Conservation (phyloP, 2,888 invertebrate genomes). For the Crocallis elinguaria region DNA sequence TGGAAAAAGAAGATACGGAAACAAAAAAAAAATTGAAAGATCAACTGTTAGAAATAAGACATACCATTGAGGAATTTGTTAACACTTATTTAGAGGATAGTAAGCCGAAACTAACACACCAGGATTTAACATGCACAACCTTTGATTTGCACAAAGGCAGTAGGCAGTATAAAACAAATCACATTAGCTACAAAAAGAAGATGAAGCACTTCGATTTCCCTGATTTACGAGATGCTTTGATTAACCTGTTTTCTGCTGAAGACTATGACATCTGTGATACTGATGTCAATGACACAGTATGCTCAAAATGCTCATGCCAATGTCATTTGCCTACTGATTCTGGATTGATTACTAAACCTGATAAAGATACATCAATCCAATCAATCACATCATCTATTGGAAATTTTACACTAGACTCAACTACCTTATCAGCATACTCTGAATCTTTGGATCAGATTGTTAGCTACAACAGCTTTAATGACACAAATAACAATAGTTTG, state of each 20-base stretch:
- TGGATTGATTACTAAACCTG: conserved; percentile 56
- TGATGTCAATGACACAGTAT: conserved; percentile 25
- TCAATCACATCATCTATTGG: conserved; percentile 76
- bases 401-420: conserved; percentile 70
- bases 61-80: conserved; percentile 62
- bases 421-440: conserved; percentile 72
- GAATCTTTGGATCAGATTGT: conserved; percentile 72
- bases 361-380: conserved; percentile 51
- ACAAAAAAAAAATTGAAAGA: conserved; percentile 63
- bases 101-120: conserved; percentile 13
- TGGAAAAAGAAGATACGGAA: conserved; percentile 63
- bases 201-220: conserved; percentile 72
- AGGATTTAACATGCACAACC: conserved; percentile 43
- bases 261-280: conserved; percentile 16
- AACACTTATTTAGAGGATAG: conserved; percentile 48
- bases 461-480: conserved; percentile 75
- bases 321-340: conserved; percentile 51
- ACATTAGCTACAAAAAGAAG: conserved; percentile 64
- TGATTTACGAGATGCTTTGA: conserved; percentile 67
- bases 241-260: conserved; percentile 59
- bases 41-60: conserved; percentile 63
- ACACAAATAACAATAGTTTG: conserved; percentile 53
- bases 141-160: conserved; percentile 49
- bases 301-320: conserved; percentile 57
- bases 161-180: conserved; percentile 43